These are phyloP conservation scores for Drosophila mauritiana DNA, from an alignment of 1,140 invertebrate genomes.

Conservation along the genomic window DNA sequence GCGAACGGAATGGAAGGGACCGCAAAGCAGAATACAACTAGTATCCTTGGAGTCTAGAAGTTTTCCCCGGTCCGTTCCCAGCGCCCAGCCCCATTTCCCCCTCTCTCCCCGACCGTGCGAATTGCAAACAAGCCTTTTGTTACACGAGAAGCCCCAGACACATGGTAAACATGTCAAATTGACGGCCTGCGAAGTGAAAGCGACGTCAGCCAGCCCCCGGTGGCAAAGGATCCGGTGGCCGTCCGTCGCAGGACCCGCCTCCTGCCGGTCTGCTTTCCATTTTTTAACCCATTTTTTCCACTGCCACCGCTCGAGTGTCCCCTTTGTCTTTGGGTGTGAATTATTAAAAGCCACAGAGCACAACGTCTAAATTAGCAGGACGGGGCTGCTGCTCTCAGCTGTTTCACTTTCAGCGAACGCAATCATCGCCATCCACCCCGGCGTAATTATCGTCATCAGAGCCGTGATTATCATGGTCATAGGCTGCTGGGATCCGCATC, in stretches of 20 bases:
- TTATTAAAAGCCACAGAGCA: constrained; percentile 75
- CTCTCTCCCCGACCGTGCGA: background rate
- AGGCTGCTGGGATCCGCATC: constrained; percentile 20
- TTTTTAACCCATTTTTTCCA: constrained; percentile 72
- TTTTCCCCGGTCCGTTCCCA: constrained; percentile 57
- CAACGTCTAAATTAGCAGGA: constrained; percentile 75
- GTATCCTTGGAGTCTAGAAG: constrained; percentile 56
- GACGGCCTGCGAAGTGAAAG: constrained; percentile 79
- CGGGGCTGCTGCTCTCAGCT: constrained; percentile 31
- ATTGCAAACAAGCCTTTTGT: constrained; percentile 68
- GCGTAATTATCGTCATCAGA: constrained; percentile 48
- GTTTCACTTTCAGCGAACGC: constrained; percentile 76
- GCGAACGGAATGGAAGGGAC: constrained; percentile 15
- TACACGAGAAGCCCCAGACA: constrained; percentile 73
- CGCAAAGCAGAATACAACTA: constrained; percentile 43
- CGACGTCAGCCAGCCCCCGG: constrained; percentile 55
- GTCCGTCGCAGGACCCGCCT: constrained; percentile 17
- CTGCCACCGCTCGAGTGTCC: constrained; percentile 23
- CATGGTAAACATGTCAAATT: constrained; percentile 83
- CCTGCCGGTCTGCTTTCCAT: constrained; percentile 32
- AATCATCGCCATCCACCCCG: constrained; percentile 60
- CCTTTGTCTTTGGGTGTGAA: constrained; percentile 69
- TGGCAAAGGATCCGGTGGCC: constrained; percentile 60
- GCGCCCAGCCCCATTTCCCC: constrained; percentile 12
- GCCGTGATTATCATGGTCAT: constrained; percentile 57